Evolutionary conservation across 2,113 vertebrate species (phyloP).

Genomic region (Plecotus auritus): DNA sequence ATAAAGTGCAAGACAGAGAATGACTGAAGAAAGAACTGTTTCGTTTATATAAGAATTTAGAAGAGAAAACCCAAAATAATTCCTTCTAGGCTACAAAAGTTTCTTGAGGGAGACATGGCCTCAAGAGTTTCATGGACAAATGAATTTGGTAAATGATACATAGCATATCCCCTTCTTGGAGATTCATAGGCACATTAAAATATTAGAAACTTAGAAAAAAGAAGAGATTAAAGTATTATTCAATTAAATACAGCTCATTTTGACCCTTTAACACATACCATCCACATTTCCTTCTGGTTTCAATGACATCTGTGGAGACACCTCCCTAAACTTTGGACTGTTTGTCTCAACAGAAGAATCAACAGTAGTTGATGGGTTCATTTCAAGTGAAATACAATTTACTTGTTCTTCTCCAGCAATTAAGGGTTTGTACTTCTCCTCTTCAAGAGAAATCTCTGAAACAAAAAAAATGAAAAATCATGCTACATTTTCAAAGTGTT

Average conservation of each 20-base stretch:
- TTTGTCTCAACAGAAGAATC: slow-evolving; percentile 37
- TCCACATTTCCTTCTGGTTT: slow-evolving; percentile 55
- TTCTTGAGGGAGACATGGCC: not conserved
- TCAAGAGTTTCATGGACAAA: not conserved
- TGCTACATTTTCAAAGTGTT: not conserved
- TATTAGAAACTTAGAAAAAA: not conserved
- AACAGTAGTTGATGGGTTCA: slow-evolving; percentile 27
- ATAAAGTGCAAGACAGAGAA: not conserved
- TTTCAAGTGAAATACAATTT: slow-evolving; percentile 46
- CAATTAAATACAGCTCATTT: slow-evolving; percentile 18
- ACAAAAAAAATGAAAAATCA: slow-evolving; percentile 44
- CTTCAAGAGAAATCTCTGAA: slow-evolving; percentile 68
- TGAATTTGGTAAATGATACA: no score
- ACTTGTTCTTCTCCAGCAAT: slow-evolving; percentile 57
- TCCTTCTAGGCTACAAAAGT: not conserved
- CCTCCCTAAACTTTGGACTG: not conserved
- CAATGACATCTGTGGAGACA: not conserved
- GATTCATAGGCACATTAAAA: no score
- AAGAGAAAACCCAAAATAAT: not conserved
- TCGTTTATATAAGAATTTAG: not conserved
- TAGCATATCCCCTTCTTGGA: no score
- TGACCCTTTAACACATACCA: slow-evolving; percentile 56
- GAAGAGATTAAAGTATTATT: not conserved
- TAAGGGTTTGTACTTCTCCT: slow-evolving; percentile 34
- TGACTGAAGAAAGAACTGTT: not conserved